Base-by-base conservation (phyloP, 2,113 vertebrate species). In the Apodemus speciosus region DNA sequence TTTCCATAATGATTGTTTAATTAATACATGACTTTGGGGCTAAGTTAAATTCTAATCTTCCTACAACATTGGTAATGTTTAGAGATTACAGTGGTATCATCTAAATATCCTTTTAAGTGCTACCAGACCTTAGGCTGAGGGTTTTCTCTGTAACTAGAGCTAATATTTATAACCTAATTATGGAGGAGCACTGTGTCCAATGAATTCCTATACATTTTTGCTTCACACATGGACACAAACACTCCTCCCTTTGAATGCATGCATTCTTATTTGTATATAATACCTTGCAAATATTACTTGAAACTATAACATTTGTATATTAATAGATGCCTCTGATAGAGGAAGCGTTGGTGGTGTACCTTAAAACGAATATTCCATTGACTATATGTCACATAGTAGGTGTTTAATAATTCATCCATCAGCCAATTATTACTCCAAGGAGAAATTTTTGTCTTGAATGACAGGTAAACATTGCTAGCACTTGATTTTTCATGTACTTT, bases 401-500 rank as follows among this genome's bases (percentile, higher is more conserved):
- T 75, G 25, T 93, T 94, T 85, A 79, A 30, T 93, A 94, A 88
- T 35, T 94, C 60, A 77, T 90, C 93, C 46, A 40, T 66, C 38
- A 87, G 49, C 91, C 18, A 60, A 85, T 90, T 91, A 53, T 94
- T 89, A 84, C 88, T 92, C 30, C 40, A 53, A 88, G 25, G 58
- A 85, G 18, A 25, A 62, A 27, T 83, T 95, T 96, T 95, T 85
- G 72, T 81, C 81, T 94, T 75, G 79, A 95, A 69, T 96, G 81
- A 93, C 69, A 89, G 38, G 38, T 88, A 66, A 73, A 94, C 93
- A 75, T 93, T 85, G 60, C 35, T 90, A 60, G 32, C 92, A 77
- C 35, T 95, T 94, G 71, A 25, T 93, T 96, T 96, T 95, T 83
- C 40, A 62, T 89, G 90, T 69, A 94, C n/a, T 95, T 96, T 94